Evolutionary conservation across 2,113 vertebrate genomes (phyloP).

Genomic region (Gila orcuttii): DNA sequence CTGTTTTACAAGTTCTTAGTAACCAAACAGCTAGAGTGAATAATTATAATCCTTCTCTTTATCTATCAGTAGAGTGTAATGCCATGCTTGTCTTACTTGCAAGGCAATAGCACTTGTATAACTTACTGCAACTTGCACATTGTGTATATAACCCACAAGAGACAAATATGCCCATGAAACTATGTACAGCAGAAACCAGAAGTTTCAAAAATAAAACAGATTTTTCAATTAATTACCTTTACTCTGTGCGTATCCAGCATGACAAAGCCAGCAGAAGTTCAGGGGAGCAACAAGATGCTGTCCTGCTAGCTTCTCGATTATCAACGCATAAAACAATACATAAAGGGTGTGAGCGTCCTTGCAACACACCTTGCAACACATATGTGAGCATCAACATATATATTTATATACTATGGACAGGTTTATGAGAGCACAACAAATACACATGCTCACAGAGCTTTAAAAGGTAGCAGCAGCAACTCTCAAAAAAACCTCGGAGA

Average conservation of each 20-base stretch:
- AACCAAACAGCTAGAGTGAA: background rate
- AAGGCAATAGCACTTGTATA: background rate
- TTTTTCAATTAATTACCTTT: background rate
- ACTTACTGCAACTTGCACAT: background rate
- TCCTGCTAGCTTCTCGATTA: slow-evolving; percentile 8
- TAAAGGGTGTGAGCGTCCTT: background rate
- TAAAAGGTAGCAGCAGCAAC: slow-evolving; percentile 32
- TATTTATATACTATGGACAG: background rate
- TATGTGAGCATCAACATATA: background rate
- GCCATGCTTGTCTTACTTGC: background rate
- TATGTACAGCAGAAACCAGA: background rate
- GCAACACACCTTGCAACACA: background rate
- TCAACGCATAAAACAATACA: background rate
- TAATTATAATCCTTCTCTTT: background rate
- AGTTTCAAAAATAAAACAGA: background rate
- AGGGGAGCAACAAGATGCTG: background rate
- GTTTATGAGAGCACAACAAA: background rate
- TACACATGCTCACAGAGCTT: slow-evolving; percentile 25
- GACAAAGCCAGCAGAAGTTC: background rate
- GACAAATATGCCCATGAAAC: background rate
- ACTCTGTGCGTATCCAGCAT: background rate
- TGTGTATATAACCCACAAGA: background rate
- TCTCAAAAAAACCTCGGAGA: background rate
- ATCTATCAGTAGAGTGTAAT: background rate
- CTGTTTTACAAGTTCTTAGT: background rate